Conservation (phyloP, 2,888 invertebrate species). For the Lordiphosa fenestrarum region DNA sequence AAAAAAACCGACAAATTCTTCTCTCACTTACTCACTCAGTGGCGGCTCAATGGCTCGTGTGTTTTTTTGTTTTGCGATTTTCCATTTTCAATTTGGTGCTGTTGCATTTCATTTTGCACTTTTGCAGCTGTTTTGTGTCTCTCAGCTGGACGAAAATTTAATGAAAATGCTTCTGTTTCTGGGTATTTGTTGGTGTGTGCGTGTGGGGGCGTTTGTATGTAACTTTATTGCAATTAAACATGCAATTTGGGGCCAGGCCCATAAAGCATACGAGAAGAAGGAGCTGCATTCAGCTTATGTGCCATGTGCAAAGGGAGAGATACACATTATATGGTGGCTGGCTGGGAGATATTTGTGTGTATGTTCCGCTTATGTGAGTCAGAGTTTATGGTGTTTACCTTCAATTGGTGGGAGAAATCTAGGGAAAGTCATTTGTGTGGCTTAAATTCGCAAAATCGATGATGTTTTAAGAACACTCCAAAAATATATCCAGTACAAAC, state of each 20-base stretch:
- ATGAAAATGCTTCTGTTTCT: slow-evolving; percentile 53
- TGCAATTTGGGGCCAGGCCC: slow-evolving; percentile 64
- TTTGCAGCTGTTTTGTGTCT: slow-evolving; percentile 67
- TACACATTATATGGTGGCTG: slow-evolving; percentile 4
- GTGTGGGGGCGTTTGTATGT: slow-evolving; percentile 31
- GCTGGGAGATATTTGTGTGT: slow-evolving; percentile 25
- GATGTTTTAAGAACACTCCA: no score
- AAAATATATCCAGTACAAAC: no score
- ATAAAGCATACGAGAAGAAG: slow-evolving; percentile 54
- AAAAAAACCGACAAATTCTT: slow-evolving; percentile 1
- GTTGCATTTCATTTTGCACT: slow-evolving; percentile 37
- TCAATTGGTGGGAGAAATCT: no score
- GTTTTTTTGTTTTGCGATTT: slow-evolving; percentile 21
- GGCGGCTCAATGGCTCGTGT: slow-evolving; percentile 1
- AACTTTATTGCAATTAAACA: slow-evolving; percentile 71
- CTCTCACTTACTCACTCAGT: slow-evolving; percentile 1
- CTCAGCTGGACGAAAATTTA: slow-evolving; percentile 63
- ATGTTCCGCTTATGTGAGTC: slow-evolving; percentile 34
- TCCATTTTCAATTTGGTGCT: slow-evolving; percentile 32
- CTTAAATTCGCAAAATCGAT: no score
- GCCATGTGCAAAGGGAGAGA: slow-evolving; percentile 12
- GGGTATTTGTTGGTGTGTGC: slow-evolving; percentile 28
- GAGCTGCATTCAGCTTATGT: slow-evolving; percentile 26
- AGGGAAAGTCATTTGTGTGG: no score
- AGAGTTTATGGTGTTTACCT: slow-evolving; percentile 13